These are phyloP conservation scores for Anomalospiza imberbis DNA, from an alignment of 2,797 vertebrate species.

Conservation along the genomic window DNA sequence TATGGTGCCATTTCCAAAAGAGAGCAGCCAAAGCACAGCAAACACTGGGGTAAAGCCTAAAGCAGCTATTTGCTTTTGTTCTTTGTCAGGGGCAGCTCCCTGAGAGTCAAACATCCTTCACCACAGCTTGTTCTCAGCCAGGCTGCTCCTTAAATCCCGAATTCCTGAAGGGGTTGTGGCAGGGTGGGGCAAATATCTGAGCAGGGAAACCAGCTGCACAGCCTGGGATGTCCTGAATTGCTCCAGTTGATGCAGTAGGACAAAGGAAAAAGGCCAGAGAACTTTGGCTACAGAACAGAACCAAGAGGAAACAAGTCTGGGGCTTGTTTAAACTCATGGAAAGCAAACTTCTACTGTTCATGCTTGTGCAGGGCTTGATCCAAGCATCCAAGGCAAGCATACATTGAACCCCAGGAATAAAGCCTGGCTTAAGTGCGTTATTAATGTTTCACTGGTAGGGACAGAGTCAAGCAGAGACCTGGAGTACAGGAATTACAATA, in stretches of 20 bases:
- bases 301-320: not conserved
- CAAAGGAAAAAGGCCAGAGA: not conserved
- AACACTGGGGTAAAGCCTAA: not conserved
- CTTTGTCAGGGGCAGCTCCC: not conserved
- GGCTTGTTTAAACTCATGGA: not conserved
- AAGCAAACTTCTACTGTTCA: not conserved
- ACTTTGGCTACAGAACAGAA: not conserved
- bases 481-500: not conserved
- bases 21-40: not conserved
- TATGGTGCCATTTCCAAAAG: not conserved
- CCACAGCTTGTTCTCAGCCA: not conserved
- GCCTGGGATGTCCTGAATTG: not conserved
- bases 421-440: not conserved
- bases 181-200: not conserved
- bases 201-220: not conserved
- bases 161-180: not conserved
- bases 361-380: not conserved
- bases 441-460: not conserved
- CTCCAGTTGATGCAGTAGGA: not conserved
- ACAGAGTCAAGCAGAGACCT: not conserved
- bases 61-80: not conserved
- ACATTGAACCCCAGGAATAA: not conserved
- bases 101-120: not conserved
- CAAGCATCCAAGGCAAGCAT: not conserved
- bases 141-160: not conserved